A percentile compares a stretch with the other conserved stretches of the same genome.
phyloP scores from a whole-genome alignment of 2,797 vertebrate species.

The Pyrocephalus nanus region DNA sequence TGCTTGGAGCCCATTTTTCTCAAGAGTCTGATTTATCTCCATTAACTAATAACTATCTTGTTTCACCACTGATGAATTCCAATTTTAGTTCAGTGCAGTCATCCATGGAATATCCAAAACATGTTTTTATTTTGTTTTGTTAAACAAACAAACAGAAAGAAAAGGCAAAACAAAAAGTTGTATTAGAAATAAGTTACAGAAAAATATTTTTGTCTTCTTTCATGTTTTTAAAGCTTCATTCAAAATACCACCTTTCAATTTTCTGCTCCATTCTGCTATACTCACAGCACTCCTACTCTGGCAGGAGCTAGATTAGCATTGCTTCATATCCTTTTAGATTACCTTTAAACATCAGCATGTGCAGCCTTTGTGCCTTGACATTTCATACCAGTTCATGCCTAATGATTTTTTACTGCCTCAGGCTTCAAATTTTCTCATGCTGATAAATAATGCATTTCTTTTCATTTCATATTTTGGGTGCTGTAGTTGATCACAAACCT shows the following conservation, averaged over 20 bases:
- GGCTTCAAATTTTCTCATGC: not conserved
- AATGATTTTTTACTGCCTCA: not conserved
- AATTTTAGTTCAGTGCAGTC: not conserved
- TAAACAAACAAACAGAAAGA: not conserved
- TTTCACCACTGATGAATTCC: not conserved
- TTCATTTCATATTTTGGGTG: not conserved
- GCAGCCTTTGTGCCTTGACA: not conserved
- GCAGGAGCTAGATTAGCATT: not conserved
- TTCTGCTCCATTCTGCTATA: not conserved
- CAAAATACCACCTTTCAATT: not conserved
- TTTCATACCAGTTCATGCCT: not conserved
- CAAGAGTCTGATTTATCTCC: not conserved
- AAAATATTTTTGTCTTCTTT: not conserved
- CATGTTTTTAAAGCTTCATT: not conserved
- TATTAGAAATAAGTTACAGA: not conserved
- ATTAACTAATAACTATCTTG: not conserved
- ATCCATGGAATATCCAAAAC: not conserved
- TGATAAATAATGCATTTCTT: not conserved
- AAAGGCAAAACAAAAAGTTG: not conserved
- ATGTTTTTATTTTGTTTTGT: not conserved
- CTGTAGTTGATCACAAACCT: not conserved
- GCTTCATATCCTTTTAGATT: not conserved
- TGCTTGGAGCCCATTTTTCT: not conserved
- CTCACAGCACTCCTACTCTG: not conserved
- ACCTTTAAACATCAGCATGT: not conserved